Evolutionary conservation across 2,113 vertebrate species (phyloP).

Genomic region (Fukomys damarensis): DNA sequence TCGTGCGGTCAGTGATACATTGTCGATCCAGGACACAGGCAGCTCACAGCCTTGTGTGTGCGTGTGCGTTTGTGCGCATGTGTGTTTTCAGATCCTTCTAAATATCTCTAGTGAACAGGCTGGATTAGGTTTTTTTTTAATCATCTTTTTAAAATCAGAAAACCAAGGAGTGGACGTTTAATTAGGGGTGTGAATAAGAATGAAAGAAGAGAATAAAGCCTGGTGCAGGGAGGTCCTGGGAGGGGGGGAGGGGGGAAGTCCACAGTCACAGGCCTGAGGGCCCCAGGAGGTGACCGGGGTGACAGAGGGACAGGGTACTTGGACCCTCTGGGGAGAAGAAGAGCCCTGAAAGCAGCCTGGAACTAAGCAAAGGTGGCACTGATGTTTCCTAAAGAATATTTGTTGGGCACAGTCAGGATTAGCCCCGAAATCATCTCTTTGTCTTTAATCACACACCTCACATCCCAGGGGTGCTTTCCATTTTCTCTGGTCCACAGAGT

Average conservation of each 20-base stretch:
- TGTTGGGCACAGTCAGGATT: accelerated
- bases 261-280: too few species aligned
- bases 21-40: background rate
- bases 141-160: background rate
- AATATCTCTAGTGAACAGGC: background rate
- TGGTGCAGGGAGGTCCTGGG: accelerated
- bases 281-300: accelerated
- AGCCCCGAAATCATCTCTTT: background rate
- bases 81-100: background rate
- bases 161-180: accelerated
- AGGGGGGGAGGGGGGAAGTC: too few species aligned
- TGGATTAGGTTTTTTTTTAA: background rate
- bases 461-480: too few species aligned
- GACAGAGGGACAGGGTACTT: too few species aligned
- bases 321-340: background rate
- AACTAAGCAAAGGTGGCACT: background rate
- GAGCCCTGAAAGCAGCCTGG: background rate
- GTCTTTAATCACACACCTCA: background rate
- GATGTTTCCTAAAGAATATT: background rate
- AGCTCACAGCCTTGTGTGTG: accelerated
- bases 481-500: background rate
- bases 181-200: background rate
- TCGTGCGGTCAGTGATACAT: background rate
- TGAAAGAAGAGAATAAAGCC: background rate
- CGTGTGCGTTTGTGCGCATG: background rate